Evolutionary conservation across 2,888 invertebrate genomes (phyloP), one percentile per base, ranked within the genome.

Genomic region (Ptilodon capucinus): DNA sequence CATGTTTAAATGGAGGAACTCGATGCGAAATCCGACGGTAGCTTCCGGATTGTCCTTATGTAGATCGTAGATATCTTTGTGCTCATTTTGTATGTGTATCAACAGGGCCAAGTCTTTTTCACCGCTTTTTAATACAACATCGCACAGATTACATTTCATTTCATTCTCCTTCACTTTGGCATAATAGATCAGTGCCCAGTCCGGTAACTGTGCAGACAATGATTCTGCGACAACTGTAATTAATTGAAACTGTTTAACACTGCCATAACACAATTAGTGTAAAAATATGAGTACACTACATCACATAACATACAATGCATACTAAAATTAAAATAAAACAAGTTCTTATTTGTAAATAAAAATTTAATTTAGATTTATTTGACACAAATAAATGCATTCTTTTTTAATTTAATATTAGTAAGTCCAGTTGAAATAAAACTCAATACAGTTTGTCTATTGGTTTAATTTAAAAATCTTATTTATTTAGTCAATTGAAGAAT

Each of bases 171-270:
- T 46, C 16, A 68, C 43, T 47, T 76, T 77, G 8, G 76, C 47
- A 57, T 74, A 90, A 60, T 89, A 90, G 53, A 89, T 86, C 1
- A 76, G 68, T 40, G 83, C 68, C 89, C 90, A 89, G 11, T 87
- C 86, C 3, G 84, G 86, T 23, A 80, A 40, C 19, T 38, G 38
- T 8, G 8, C 68, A 72, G 74, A 64, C 17, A 11, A 17, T 8
- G n/a, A 28, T 28, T 28, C 28, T 1, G 11, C n/a, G 11, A 28
- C n/a, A 28, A 28, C 28, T 28, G 28, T 28, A 28, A 28, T 28
- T 28, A 4, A 28, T 11, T 28, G 25, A n/a, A n/a, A 1, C 3
- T 3, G 4, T n/a, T 35, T 8, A 36, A 9, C n/a, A n/a, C n/a
- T n/a, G n/a, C n/a, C n/a, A n/a, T n/a, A n/a, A n/a, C n/a, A n/a